These are phyloP conservation scores for Idris sp. DNA, from an alignment of 1,140 invertebrate genomes.

Conservation along the genomic window DNA sequence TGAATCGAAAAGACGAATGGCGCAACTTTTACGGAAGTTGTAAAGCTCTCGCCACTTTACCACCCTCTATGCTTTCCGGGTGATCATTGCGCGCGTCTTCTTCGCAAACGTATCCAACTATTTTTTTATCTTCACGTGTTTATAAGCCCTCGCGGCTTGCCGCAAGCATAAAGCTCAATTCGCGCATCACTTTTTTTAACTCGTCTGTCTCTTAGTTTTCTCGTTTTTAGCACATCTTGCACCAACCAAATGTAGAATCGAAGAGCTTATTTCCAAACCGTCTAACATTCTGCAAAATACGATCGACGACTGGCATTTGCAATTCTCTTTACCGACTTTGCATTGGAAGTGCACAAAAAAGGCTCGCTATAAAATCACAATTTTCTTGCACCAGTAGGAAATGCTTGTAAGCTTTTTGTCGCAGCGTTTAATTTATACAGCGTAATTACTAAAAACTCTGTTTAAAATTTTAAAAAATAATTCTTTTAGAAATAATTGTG, in stretches of 20 bases:
- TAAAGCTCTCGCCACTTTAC: slow-evolving; percentile 62
- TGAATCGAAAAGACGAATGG: slow-evolving; percentile 59
- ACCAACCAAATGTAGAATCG: slow-evolving; percentile 50
- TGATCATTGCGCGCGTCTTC: slow-evolving; percentile 21
- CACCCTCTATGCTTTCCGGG: slow-evolving; percentile 42
- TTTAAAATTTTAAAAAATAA: too few relatives aligned
- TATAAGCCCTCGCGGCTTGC: too few relatives aligned
- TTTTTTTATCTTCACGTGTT: slow-evolving; percentile 38
- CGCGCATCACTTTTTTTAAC: too few relatives aligned
- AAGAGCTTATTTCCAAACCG: slow-evolving; percentile 59
- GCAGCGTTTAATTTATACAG: too few relatives aligned
- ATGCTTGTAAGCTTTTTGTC: too few relatives aligned
- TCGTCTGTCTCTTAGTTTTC: neutral
- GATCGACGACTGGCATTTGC: slow-evolving; percentile 57
- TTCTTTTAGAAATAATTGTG: too few relatives aligned
- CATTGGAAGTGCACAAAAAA: slow-evolving; percentile 11
- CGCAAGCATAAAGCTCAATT: slow-evolving; percentile 46
- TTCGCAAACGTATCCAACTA: slow-evolving; percentile 43
- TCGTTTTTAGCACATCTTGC: slow-evolving; percentile 18
- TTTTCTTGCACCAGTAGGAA: too few relatives aligned
- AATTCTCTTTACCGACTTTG: slow-evolving; percentile 51
- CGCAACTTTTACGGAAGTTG: slow-evolving; percentile 59
- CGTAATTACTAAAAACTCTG: too few relatives aligned
- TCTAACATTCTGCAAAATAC: slow-evolving; percentile 49
- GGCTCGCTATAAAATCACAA: slow-evolving; percentile 31